phyloP scores from a whole-genome alignment of 2,888 invertebrate species.

The Eueremaeus valkanovi region DNA sequence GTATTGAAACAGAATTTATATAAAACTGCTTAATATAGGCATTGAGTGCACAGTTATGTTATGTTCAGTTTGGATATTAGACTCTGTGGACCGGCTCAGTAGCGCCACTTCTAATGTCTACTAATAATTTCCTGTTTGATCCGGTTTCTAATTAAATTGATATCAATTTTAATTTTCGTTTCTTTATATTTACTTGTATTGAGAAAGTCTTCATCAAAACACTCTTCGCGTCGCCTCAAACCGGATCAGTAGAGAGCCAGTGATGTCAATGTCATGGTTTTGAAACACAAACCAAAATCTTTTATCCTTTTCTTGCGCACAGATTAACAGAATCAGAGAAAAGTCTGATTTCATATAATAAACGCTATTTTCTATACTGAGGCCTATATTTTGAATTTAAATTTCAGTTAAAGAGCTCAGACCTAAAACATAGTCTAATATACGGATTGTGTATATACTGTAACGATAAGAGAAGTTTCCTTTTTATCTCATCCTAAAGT shows the following conservation, averaged over 20 bases:
- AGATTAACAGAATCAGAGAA: no score
- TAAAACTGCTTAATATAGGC: slow-evolving; percentile 6
- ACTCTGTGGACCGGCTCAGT: not conserved
- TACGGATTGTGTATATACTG: not conserved
- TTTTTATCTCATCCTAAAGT: not conserved
- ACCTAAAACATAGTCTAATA: not conserved
- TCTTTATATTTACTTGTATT: not conserved
- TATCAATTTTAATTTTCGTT: slow-evolving; percentile 10
- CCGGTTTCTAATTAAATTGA: slow-evolving; percentile 24
- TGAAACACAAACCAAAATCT: not conserved
- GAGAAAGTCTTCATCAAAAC: slow-evolving; percentile 14
- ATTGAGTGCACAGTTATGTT: not conserved
- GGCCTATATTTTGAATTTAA: no score
- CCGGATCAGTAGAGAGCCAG: slow-evolving; percentile 17
- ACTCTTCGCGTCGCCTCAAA: slow-evolving; percentile 1
- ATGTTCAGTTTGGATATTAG: not conserved
- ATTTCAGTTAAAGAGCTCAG: not conserved
- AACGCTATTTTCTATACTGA: no score
- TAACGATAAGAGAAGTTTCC: not conserved
- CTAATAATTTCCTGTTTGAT: slow-evolving; percentile 5
- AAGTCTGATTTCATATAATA: no score
- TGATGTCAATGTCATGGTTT: not conserved
- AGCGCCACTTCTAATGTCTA: slow-evolving; percentile 25
- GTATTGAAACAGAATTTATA: not conserved
- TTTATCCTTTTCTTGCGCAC: no score